phyloP scores from a whole-genome alignment of 2,888 invertebrate genomes.

The Lypha dubia region DNA sequence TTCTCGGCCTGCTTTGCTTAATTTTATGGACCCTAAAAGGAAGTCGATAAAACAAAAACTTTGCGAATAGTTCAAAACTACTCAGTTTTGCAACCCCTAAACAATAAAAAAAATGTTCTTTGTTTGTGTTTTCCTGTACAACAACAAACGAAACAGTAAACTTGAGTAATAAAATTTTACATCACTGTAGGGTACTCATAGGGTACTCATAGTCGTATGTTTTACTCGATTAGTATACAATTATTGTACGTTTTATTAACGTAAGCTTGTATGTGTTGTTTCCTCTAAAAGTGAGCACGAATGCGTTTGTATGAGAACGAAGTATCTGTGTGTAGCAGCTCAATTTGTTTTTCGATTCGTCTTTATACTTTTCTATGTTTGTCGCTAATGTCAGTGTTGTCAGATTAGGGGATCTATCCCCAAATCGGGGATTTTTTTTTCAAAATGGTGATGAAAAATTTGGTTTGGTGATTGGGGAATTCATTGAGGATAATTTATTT shows the following conservation, averaged over 20 bases:
- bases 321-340: constrained; percentile 47
- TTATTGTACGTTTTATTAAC: background rate
- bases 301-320: constrained; percentile 21
- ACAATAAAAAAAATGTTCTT: background rate
- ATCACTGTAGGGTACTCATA: constrained; percentile 15
- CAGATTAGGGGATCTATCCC: too few relatives aligned
- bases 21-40: background rate
- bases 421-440: too few relatives aligned
- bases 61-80: background rate
- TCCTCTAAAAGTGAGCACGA: constrained; percentile 22
- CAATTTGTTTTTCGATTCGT: constrained; percentile 53
- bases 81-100: constrained; percentile 42
- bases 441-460: too few relatives aligned
- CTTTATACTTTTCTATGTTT: constrained; percentile 27
- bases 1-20: too few relatives aligned
- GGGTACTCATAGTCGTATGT: background rate
- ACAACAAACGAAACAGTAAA: background rate
- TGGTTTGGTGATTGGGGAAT: too few relatives aligned
- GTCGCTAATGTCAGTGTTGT: too few relatives aligned
- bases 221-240: background rate
- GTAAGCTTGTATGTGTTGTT: constrained; percentile 27
- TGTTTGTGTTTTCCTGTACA: constrained; percentile 22
- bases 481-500: too few relatives aligned
- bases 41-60: constrained; percentile 14
- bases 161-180: constrained; percentile 25